Evolutionary conservation across 2,888 invertebrate species (phyloP).

Genomic region (Clitarchus hookeri): DNA sequence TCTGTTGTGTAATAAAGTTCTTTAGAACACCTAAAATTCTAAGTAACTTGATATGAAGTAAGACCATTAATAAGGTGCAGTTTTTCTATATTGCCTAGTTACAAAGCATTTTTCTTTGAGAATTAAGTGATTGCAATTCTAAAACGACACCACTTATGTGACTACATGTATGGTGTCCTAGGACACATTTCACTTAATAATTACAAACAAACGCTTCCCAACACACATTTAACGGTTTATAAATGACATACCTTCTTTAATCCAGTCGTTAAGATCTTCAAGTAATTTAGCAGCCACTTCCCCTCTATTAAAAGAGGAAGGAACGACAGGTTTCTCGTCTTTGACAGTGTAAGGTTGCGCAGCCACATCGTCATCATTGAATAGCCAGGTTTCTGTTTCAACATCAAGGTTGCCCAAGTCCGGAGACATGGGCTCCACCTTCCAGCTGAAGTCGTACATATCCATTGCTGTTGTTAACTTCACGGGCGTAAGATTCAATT

Average conservation of each 20-base stretch:
- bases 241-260: conserved; percentile 64
- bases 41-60: no score
- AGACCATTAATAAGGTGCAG: no score
- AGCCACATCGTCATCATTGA: conserved; percentile 47
- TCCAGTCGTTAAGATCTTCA: conserved; percentile 69
- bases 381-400: conserved; percentile 47
- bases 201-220: no score
- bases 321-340: conserved; percentile 45
- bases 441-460: conserved; percentile 51
- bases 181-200: no score
- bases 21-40: no score
- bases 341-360: conserved; percentile 48
- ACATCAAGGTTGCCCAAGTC: conserved; percentile 53
- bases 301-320: conserved; percentile 53
- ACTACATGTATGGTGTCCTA: no score
- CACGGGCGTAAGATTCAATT: background rate
- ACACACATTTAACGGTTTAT: no score
- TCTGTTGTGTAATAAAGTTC: no score
- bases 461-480: conserved; percentile 40
- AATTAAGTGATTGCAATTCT: no score
- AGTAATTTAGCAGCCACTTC: conserved; percentile 68
- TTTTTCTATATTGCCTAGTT: no score
- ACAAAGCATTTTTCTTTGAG: no score
- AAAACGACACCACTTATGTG: no score
- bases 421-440: conserved; percentile 61